These are phyloP conservation scores for Eristalinus aeneus DNA, from an alignment of 2,888 invertebrate species.

Conservation along the genomic window DNA sequence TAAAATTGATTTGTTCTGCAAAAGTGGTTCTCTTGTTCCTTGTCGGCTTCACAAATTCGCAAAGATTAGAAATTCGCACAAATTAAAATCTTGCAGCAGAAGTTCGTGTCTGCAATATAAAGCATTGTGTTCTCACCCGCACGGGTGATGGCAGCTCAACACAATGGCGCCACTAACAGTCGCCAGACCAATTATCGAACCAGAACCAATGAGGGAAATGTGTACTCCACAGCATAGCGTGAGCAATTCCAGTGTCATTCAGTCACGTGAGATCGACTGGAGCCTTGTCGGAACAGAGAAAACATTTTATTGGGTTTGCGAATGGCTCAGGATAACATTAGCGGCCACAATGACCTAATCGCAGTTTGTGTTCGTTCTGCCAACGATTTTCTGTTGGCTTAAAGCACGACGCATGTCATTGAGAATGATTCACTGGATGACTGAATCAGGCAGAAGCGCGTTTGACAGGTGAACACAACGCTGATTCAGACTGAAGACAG, in stretches of 20 bases:
- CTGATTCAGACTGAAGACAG: neutral
- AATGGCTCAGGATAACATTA: neutral
- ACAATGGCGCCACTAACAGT: conserved; percentile 3
- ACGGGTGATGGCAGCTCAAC: neutral
- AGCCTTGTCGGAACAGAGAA: neutral
- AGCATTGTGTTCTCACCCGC: neutral
- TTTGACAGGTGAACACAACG: neutral
- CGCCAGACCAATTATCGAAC: conserved; percentile 11
- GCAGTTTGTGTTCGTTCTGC: neutral
- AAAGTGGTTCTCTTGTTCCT: too few species aligned
- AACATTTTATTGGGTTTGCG: neutral
- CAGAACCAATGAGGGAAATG: neutral
- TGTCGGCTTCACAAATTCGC: too few species aligned
- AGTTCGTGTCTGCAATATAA: too few species aligned
- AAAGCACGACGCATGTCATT: neutral
- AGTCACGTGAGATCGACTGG: conserved; percentile 8
- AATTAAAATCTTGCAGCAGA: too few species aligned
- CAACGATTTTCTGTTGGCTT: neutral
- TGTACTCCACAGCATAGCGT: conserved; percentile 1
- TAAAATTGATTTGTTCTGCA: too few species aligned
- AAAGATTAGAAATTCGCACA: too few species aligned
- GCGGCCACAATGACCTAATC: neutral
- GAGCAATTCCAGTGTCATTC: conserved; percentile 3
- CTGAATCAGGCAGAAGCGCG: neutral
- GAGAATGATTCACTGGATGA: neutral